These are phyloP conservation scores for Benitochromis conjunctus DNA, from an alignment of 2,113 vertebrate species.

Conservation along the genomic window DNA sequence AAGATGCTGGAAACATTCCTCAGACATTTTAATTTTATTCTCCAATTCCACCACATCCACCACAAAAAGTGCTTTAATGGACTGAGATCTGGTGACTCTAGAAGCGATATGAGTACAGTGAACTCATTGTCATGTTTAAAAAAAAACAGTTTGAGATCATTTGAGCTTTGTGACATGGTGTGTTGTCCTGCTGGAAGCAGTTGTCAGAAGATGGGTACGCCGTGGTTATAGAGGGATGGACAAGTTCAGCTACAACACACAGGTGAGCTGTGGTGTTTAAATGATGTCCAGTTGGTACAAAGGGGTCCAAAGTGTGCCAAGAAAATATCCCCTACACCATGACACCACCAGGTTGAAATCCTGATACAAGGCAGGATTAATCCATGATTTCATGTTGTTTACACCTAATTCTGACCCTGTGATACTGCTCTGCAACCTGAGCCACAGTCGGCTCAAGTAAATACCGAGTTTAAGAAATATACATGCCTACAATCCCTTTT, in stretches of 20 bases:
- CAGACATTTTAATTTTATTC: not conserved
- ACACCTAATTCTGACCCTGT: too few relatives aligned
- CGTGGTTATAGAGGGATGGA: not conserved
- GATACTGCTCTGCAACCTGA: too few relatives aligned
- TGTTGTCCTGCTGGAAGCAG: not conserved
- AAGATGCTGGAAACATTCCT: not conserved
- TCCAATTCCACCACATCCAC: not conserved
- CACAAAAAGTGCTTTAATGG: not conserved
- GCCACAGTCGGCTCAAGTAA: too few relatives aligned
- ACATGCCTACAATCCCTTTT: too few relatives aligned
- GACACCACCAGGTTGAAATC: too few relatives aligned
- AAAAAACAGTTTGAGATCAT: not conserved
- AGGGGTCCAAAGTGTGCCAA: not conserved
- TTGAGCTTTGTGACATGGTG: not conserved
- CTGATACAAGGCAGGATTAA: too few relatives aligned
- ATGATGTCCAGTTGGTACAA: not conserved
- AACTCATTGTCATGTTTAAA: not conserved
- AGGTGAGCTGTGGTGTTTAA: not conserved
- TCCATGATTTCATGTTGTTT: too few relatives aligned
- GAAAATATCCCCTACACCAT: too few relatives aligned
- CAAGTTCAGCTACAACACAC: not conserved
- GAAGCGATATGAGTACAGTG: fast-evolving
- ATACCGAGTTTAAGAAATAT: too few relatives aligned
- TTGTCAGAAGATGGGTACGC: not conserved
- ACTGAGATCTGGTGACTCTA: fast-evolving